Base-by-base conservation (phyloP, 2,113 vertebrate species). In the Rhagologus leucostigma region DNA sequence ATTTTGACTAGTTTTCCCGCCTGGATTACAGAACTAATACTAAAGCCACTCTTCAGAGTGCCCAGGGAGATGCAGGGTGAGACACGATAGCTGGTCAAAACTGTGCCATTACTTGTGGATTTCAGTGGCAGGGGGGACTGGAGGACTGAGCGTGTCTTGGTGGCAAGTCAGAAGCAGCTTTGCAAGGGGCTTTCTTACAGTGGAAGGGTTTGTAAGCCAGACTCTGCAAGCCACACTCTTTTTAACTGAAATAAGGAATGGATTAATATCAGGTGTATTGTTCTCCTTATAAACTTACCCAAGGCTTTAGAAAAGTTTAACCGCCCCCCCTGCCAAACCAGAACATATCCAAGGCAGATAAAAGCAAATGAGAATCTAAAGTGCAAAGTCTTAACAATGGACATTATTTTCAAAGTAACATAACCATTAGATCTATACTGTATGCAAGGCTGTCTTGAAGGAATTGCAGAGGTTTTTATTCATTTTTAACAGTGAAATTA, bases 401-500 rank as follows among this genome's bases (percentile, higher is more conserved):
- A 24, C 18, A 67, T 62, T 80, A 13, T 85, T 50, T 50, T 55
- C 44, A 55, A 91, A 65, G 59, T 83, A 95, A n/a, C 3, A 16
- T 5, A 76, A 70, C 82, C 63, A 65, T 93, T 95, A 44, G 82
- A 26, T 41, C 76, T 87, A 67, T 42, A 77, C 56, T 2, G 4
- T 70, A 64, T 39, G 68, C 63, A 56, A 64, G 24, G 47, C 87
- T 80, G 95, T 89, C 74, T 94, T 57, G 82, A 95, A 88, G 92
- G 82, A 79, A 78, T 96, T 90, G 79, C 71, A 96, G 90, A 77
- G 92, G 88, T 49, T 92, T 90, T 97, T 97, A 93, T 87, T 93
- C 78, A 83, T 60, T 98, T 97, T 97, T 90, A 97, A 94, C 93
- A 95, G 95, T 96, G 96, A 97, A 97, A 98, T 96, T 96, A 95